Base-by-base conservation (phyloP, 2,888 invertebrate species). In the Lasioglossum malachurum region DNA sequence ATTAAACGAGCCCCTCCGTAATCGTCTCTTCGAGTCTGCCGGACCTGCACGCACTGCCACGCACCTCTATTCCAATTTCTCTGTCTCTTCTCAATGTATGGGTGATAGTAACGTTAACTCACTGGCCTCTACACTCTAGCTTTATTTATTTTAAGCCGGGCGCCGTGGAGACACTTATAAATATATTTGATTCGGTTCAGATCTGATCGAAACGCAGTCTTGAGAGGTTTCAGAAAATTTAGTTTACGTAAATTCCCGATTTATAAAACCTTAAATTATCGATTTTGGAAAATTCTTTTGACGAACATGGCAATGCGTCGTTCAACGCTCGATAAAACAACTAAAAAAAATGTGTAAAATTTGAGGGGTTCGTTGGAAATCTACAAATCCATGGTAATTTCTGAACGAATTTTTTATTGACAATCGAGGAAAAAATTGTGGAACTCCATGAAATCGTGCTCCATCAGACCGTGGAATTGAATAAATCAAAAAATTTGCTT, bases 1-100 rank as follows among this genome's bases (percentile, higher is more conserved):
- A 57, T 82, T 84, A 75, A 87, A 78, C 73, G 77, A 74, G 38
- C 76, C 88, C 77, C 87, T 77, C 57, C 60, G 31, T 74, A 75
- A 64, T 71, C 78, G 57, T 10, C 49, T 49, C 19, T 49, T 49
- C 49, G 7, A 19, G 57, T 4, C n/a, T 60, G 27, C 57, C n/a
- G 57, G 57, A 60, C 57, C 10, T 60, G 57, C 49, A 49, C 49
- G 19, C 49, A 49, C 2, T 23, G 49, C 49, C 57, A 60, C 57
- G 57, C 27, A 60, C 12, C 57, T n/a, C n/a, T 12, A 10, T 27
- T 60, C 57, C 57, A 12, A 27, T 60, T 60, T 27, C n/a, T 27
- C 57, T n/a, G n/a, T 27, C 12, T n/a, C 19, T 4, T 27, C 0
- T 60, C 12, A 4, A 4, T 12, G 57, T 4, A 27, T 27, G 57